Evolutionary conservation across 2,888 invertebrate genomes (phyloP).

Genomic region (Chrysina gloriosa): DNA sequence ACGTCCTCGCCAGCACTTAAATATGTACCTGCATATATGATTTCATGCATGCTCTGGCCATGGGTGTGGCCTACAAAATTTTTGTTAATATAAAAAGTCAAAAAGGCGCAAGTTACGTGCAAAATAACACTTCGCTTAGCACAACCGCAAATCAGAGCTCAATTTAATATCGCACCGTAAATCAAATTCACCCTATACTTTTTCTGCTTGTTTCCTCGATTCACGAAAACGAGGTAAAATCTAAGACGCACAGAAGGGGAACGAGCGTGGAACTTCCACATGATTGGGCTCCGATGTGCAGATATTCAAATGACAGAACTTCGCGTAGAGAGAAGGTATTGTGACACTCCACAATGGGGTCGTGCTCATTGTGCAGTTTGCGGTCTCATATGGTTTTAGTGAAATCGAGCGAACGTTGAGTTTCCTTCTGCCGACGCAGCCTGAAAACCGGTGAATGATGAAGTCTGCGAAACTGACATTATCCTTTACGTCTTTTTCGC

Average conservation of each 20-base stretch:
- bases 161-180: constrained; percentile 2
- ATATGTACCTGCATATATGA: too few relatives aligned
- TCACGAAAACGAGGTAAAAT: constrained; percentile 19
- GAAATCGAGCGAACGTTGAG: constrained; percentile 44
- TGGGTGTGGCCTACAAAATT: too few relatives aligned
- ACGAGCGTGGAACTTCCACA: constrained; percentile 31
- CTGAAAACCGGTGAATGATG: constrained; percentile 29
- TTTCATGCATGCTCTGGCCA: too few relatives aligned
- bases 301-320: constrained; percentile 35
- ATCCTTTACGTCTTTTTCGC: constrained; percentile 33
- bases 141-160: background rate
- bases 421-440: constrained; percentile 29
- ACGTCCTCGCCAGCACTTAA: too few relatives aligned
- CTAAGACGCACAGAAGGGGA: constrained; percentile 13
- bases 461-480: constrained; percentile 33
- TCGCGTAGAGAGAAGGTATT: constrained; percentile 16
- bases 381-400: constrained; percentile 47
- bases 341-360: constrained; percentile 35
- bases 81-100: too few relatives aligned
- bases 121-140: constrained; percentile 1
- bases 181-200: constrained; percentile 6
- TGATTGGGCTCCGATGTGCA: constrained; percentile 43
- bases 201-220: constrained; percentile 19
- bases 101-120: background rate
- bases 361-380: constrained; percentile 33